Evolutionary conservation across 1,140 invertebrate species (phyloP).

Genomic region (Contarinia nasturtii): DNA sequence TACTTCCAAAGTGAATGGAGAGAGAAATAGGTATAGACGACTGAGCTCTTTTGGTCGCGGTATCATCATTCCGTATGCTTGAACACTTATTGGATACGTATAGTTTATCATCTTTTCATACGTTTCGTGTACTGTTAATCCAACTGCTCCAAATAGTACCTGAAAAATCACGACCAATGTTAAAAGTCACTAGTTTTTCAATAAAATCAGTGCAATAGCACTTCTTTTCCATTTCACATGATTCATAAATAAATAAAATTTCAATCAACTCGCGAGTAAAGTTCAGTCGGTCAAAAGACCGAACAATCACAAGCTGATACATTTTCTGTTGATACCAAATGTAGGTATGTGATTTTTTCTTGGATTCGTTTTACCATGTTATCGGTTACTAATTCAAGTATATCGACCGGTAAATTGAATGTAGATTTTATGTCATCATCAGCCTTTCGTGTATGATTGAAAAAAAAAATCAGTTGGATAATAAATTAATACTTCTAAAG

Average conservation of each 20-base stretch:
- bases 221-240: no score
- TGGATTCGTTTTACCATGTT: background rate
- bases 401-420: slow-evolving; percentile 21
- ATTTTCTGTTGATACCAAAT: background rate
- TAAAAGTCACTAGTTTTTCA: no score
- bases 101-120: slow-evolving; percentile 51
- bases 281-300: no score
- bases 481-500: no score
- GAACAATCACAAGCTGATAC: background rate
- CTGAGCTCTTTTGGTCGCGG: slow-evolving; percentile 55
- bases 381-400: slow-evolving; percentile 17
- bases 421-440: slow-evolving; percentile 3
- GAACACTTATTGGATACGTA: slow-evolving; percentile 53
- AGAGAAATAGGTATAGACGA: slow-evolving; percentile 61
- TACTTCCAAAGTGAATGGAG: slow-evolving; percentile 63
- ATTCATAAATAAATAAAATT: no score
- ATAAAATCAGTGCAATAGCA: no score
- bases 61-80: slow-evolving; percentile 59
- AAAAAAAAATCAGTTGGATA: no score
- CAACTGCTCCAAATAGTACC: slow-evolving; percentile 51
- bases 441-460: no score
- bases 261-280: no score
- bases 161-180: slow-evolving; percentile 8
- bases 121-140: slow-evolving; percentile 43
- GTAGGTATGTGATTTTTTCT: no score